These are phyloP conservation scores for Himantopus leucocephalus DNA, from an alignment of 2,113 vertebrate species.

Conservation along the genomic window DNA sequence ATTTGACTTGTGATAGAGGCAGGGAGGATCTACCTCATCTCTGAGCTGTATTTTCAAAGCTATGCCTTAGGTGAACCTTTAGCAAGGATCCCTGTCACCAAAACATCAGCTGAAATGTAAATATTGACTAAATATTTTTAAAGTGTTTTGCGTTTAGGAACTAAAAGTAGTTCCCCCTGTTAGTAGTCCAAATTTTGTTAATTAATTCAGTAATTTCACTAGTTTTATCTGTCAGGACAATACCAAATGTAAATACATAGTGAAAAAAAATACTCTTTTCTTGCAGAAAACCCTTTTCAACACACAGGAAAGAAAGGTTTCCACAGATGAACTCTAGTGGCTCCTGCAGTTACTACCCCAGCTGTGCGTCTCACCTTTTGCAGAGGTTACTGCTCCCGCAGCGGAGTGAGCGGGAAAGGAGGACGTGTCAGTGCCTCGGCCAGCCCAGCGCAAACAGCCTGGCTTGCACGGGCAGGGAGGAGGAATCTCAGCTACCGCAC, in stretches of 20 bases:
- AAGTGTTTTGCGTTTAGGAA: background rate
- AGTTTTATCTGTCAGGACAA: background rate
- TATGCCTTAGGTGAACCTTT: background rate
- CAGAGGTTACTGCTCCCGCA: background rate
- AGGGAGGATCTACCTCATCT: background rate
- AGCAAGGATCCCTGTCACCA: background rate
- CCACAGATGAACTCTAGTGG: background rate
- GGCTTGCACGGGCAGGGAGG: background rate
- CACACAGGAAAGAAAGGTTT: background rate
- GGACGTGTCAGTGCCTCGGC: background rate
- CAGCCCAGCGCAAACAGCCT: background rate
- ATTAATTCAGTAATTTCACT: background rate
- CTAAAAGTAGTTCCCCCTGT: background rate
- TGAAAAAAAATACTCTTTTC: background rate
- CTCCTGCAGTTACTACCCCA: background rate
- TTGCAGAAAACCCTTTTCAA: background rate
- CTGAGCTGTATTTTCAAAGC: background rate
- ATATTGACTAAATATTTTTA: background rate
- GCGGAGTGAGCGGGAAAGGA: background rate
- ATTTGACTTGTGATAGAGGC: background rate
- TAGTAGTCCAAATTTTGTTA: background rate
- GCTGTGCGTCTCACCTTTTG: background rate
- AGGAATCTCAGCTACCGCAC: background rate
- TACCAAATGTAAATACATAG: background rate
- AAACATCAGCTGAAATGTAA: background rate